Conservation (phyloP, 2,888 invertebrate genomes). For the Drosophila buzzatii region DNA sequence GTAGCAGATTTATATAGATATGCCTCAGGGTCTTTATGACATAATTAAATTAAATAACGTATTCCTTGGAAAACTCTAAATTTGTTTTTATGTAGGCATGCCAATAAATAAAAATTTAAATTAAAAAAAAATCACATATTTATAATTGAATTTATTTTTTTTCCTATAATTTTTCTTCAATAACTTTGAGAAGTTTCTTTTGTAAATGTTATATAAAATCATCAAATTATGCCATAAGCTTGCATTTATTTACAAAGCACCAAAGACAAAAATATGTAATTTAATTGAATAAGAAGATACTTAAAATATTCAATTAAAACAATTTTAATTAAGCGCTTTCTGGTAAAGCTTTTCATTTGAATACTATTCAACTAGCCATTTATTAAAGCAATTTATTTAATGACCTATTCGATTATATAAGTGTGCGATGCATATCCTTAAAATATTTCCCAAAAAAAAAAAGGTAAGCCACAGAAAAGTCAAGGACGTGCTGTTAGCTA, state of each 20-base stretch:
- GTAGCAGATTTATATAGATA: background rate
- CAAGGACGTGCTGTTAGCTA: conserved; percentile 18
- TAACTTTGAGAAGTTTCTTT: no score
- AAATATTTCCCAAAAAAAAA: background rate
- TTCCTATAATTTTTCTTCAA: no score
- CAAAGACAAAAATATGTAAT: background rate
- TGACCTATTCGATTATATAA: background rate
- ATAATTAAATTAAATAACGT: background rate
- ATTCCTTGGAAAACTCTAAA: no score
- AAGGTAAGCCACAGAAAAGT: conserved; percentile 5
- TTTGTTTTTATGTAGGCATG: no score
- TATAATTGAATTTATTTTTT: no score
- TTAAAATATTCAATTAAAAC: no score
- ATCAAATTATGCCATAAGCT: no score
- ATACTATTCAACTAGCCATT: background rate
- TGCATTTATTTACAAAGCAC: no score
- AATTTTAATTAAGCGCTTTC: background rate
- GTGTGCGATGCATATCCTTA: background rate
- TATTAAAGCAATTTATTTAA: conserved; percentile 11
- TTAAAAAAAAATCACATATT: no score
- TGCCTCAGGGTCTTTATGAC: background rate
- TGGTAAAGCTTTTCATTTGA: background rate
- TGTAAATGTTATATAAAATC: no score
- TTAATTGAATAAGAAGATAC: background rate
- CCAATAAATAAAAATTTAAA: no score